Evolutionary conservation across 2,888 invertebrate genomes (phyloP).

Genomic region (Protonemura montana): DNA sequence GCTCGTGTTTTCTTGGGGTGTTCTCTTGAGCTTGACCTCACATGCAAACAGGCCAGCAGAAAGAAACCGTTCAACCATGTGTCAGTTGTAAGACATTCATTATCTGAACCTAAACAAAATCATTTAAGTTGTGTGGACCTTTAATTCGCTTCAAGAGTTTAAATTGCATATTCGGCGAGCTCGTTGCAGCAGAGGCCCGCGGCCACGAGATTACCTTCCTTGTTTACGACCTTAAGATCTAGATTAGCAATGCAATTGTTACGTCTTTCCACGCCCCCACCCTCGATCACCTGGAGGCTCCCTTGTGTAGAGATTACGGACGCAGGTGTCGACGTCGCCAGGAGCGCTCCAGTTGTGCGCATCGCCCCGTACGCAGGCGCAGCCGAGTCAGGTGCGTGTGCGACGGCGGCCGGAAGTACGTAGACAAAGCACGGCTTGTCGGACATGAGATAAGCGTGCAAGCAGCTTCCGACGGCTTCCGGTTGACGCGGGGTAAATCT

Average conservation of each 20-base stretch:
- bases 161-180: too few relatives aligned
- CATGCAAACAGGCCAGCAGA: too few relatives aligned
- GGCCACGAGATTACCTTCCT: neutral
- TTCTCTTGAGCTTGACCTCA: too few relatives aligned
- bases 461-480: neutral
- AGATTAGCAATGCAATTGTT: neutral
- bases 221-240: neutral
- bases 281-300: neutral
- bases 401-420: neutral
- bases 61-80: too few relatives aligned
- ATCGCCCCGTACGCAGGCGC: neutral
- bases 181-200: neutral
- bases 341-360: too few relatives aligned
- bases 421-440: neutral
- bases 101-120: too few relatives aligned
- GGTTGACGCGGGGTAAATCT: neutral
- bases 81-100: too few relatives aligned
- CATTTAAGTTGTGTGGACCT: too few relatives aligned
- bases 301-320: too few relatives aligned
- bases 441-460: constrained; percentile 29
- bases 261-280: neutral
- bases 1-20: too few relatives aligned
- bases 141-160: too few relatives aligned
- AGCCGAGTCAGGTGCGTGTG: neutral
- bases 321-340: too few relatives aligned